Evolutionary conservation across 2,888 invertebrate genomes (phyloP), one percentile per base, ranked within the genome.

Genomic region (Tiliacea aurago): DNA sequence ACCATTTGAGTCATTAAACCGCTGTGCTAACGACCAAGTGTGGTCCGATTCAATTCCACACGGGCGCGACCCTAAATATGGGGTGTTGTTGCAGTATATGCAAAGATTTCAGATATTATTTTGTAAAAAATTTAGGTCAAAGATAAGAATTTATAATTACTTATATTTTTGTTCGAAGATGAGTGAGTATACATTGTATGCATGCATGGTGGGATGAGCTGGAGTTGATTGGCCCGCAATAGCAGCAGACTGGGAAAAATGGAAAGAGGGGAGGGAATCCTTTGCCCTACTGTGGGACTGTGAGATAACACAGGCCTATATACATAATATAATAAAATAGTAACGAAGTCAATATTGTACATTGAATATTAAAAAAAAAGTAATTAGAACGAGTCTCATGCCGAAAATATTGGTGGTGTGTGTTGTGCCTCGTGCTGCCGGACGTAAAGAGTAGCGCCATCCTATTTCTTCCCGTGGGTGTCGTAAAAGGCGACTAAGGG

Each of bases 21-120:
- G 83, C 75, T 47, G 77, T 69, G 85, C 87, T 89, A 89, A 89
- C 87, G 88, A 89, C 87, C 84, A 73, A 73, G 83, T 81, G 86
- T 80, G 86, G 85, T 85, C 78, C 83, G 84, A 87, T 87, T 87
- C 87, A 85, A 88, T 87, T 84, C 81, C 81, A 80, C 75, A 83
- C 83, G 84, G 84, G 85, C 80, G 82, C 81, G 73, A 72, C 86
- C 87, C 87, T 86, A 87, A 89, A 89, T 88, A 90, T 84, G 88
- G 87, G 85, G 83, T 85, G 83, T 74, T 70, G 53, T n/a, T 51
- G 65, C 56, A 89, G 91, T 85, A 88, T 73, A 86, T 10, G 55
- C 55, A 18, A 80, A 63, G 70, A 56, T 55, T 37, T 20, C 51
- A 89, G 87, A 90, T 77, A n/a, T 67, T 23, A 11, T 45, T 68